Percentiles rank a stretch among this genome's conserved stretches.
phyloP scores from a whole-genome alignment of 2,888 invertebrate species.

The Pheosia tremula region DNA sequence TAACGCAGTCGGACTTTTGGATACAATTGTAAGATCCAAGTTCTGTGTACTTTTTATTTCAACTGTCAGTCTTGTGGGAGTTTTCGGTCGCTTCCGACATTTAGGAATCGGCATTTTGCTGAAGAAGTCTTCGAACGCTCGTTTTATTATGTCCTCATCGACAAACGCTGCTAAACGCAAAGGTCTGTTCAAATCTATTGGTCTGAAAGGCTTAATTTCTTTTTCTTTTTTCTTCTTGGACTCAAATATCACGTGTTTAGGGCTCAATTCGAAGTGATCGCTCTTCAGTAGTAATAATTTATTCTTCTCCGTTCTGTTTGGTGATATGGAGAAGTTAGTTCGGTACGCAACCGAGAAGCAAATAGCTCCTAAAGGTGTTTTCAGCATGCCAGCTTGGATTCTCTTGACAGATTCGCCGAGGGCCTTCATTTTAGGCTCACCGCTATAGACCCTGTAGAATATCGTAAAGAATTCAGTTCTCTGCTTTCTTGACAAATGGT shows the following conservation, averaged over 20 bases:
- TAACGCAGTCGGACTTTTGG: conserved; percentile 70
- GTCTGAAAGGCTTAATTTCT: conserved; percentile 51
- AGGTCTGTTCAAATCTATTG: conserved; percentile 88
- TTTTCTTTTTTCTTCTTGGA: conserved; percentile 85
- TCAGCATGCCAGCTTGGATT: conserved; percentile 93
- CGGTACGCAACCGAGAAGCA: conserved; percentile 93
- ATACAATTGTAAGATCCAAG: conserved; percentile 52
- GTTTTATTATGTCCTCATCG: conserved; percentile 72
- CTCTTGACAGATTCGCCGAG: conserved; percentile 93
- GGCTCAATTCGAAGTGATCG: conserved; percentile 94
- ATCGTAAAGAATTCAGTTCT: conserved; percentile 95
- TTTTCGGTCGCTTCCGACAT: conserved; percentile 60
- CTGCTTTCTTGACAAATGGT: conserved; percentile 94
- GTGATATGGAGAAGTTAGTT: conserved; percentile 96
- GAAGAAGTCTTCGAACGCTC: conserved; percentile 69
- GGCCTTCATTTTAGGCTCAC: conserved; percentile 89
- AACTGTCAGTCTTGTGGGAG: conserved; percentile 37
- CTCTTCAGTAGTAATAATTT: conserved; percentile 93
- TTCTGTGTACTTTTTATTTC: conserved; percentile 72
- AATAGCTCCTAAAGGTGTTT: conserved; percentile 94
- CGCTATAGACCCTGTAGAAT: conserved; percentile 94
- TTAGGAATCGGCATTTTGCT: conserved; percentile 67
- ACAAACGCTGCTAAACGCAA: conserved; percentile 91
- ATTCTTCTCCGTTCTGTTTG: conserved; percentile 89
- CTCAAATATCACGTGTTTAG: conserved; percentile 85